Evolutionary conservation across 1,140 invertebrate genomes (phyloP).

Genomic region (Trachelipus rathkii): DNA sequence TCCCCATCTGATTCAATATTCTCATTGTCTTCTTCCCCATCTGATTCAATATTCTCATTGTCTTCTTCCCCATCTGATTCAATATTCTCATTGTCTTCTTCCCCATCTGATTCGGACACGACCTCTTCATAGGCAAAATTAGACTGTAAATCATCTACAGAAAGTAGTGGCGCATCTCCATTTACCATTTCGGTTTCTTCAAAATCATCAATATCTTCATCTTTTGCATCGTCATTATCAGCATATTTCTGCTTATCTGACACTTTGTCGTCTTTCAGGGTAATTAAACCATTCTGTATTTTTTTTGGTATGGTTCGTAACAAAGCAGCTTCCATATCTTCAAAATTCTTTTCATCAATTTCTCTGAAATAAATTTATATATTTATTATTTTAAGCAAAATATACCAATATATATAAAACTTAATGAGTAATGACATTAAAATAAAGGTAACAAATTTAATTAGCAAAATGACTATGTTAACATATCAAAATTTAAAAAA

Average conservation of each 20-base stretch:
- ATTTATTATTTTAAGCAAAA: too few species aligned
- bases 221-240: neutral
- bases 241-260: neutral
- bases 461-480: too few species aligned
- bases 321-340: neutral
- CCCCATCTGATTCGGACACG: neutral
- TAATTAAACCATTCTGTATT: neutral
- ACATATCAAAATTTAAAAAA: too few species aligned
- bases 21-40: neutral
- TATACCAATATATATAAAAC: too few species aligned
- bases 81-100: neutral
- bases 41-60: neutral
- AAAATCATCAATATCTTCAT: neutral
- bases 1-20: neutral
- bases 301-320: conserved; percentile 22
- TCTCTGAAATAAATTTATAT: neutral
- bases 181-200: neutral
- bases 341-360: neutral
- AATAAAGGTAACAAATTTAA: too few species aligned
- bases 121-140: neutral
- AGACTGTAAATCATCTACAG: neutral
- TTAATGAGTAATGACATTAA: too few species aligned
- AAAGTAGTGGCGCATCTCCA: neutral
- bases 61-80: neutral
- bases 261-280: neutral